Evolutionary conservation across 1,140 invertebrate genomes (phyloP), one percentile per base, ranked within the genome.

Genomic region (Leptoteleia sp.): DNA sequence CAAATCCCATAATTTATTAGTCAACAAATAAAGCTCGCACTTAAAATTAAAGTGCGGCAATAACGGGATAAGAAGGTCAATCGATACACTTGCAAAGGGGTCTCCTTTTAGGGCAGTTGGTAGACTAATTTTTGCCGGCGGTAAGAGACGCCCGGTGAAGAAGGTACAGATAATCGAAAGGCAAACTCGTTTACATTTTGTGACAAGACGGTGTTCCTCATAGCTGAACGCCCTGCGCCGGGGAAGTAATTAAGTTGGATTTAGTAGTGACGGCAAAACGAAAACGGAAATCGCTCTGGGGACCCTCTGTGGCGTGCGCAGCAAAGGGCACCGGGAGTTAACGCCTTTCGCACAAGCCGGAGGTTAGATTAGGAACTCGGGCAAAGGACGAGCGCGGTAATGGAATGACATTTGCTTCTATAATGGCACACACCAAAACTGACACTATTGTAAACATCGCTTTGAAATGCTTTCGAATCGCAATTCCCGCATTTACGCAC

Each of bases 171-270:
- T 50, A 57, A 43, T 43, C 42, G n/a, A 61, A 70, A 45, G 57
- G 59, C 50, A 38, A 43, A 35, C 45, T 78, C 64, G 57, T 75
- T 75, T 75, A 59, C 62, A 71, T 70, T 48, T 64, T 47, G 40
- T 57, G 54, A 54, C 48, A 27, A 76, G 62, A 33, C 11, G 31
- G 8, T 57, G 38, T 54, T 73, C 54, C 43, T 47, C 65, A 70
- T 68, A 61, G 47, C 45, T 61, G 16, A 65, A 59, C 38, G 37
- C 45, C 43, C 61, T 37, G 3, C 29, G 12, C 61, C 27, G 43
- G 54, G 38, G 62, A 76, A 80, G 72, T 80, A 83, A 83, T 81
- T 82, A 81, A 81, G 55, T 65, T 17, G 57, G 68, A 76, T 83
- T 79, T 79, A 40, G 52, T 76, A 68, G 67, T 62, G 42, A 55